Base-by-base conservation (phyloP, 2,797 vertebrate species). In the Sebastes paucispinis region DNA sequence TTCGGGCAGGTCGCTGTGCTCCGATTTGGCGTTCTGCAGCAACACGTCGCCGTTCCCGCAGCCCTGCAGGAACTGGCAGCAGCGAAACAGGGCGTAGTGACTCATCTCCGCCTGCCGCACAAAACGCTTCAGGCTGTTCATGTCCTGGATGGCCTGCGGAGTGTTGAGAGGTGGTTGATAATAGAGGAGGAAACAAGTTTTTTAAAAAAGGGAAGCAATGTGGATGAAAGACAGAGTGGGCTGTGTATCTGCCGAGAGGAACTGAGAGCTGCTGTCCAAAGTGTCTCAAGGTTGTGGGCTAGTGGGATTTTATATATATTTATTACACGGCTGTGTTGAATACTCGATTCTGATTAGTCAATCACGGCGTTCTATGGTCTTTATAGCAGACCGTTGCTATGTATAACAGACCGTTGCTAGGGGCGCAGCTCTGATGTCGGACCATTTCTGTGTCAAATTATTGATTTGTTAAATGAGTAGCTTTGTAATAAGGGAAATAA, bases 31-130 rank as follows among this genome's bases (percentile, higher is more conserved):
- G 10, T 98, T 98, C 90, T 98, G 97, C 89, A 99, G 91, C 76
- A 99, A 93, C 80, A 98, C 94, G 22, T 98, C 97, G 0, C 97
- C 97, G 3, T 99, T 99, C 27, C 98, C 98, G 29, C 98, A 99
- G 92, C 96, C 96, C 94, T 96, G 97, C n/a, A 99, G 96, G 93
- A 99, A 99, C 89, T 96, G 93, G 86, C 95, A 98, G 93, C 98
- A 99, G 91, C 97, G 98, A 91, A 98, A 99, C 87, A 99, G 88
- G 54, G 98, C 97, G 0, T 99, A 99, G 93, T 99, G 98, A 91
- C 97, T 99, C 96, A 96, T 98, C 94, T 99, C 98, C 0, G 98
- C 98, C 94, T 99, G 98, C 0, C 96, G 96, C 91, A 99, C 97
- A 52, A 97, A 98, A 34, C 98, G 96, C 95, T 99, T 99, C 92